Base-by-base conservation (phyloP, 2,888 invertebrate species). In the Diadegma fenestrale region DNA sequence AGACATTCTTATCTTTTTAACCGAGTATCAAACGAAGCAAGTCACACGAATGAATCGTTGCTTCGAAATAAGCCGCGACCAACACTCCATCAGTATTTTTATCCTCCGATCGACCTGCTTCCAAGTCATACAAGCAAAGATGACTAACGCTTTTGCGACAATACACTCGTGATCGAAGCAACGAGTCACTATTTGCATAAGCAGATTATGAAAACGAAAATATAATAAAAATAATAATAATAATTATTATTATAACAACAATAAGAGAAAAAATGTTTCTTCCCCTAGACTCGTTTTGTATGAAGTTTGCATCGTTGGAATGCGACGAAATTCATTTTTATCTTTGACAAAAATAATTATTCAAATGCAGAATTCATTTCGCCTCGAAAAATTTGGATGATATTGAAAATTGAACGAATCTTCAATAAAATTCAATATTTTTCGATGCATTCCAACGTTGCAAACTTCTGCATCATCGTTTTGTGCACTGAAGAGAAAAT, bases 131-230 rank as follows among this genome's bases (percentile, higher is more conserved):
- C 14, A 33, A 37, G 41, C 43, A n/a, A 58, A 19, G 41, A 73
- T 58, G 41, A 43, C 37, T 73, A 26, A 14, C 8, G 7, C 17
- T 73, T 61, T n/a, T 33, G 12, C 51, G 4, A 51, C 51, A 51
- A 51, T 43, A 48, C 7, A 75, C 41, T 26, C 10, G 17, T 43
- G 61, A 41, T 43, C 26, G 8, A 43, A 73, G 41, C 37, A 12
- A 30, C 61, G 30, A 61, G 54, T 75, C 33, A 33, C 45, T 63
- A 41, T 76, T 71, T n/a, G 48, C 63, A 63, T 76, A 64, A 77
- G 41, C 64, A 37, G 64, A 77, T 66, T 64, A 66, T 19, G 7
- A 72, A 66, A 48, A 33, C 51, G 19, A 54, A 77, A 19, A n/a
- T n/a, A n/a, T n/a, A n/a, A n/a, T n/a, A n/a, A 66, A 66, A 77